Conservation (phyloP, 2,113 vertebrate species). For the Peromyscus maniculatus region DNA sequence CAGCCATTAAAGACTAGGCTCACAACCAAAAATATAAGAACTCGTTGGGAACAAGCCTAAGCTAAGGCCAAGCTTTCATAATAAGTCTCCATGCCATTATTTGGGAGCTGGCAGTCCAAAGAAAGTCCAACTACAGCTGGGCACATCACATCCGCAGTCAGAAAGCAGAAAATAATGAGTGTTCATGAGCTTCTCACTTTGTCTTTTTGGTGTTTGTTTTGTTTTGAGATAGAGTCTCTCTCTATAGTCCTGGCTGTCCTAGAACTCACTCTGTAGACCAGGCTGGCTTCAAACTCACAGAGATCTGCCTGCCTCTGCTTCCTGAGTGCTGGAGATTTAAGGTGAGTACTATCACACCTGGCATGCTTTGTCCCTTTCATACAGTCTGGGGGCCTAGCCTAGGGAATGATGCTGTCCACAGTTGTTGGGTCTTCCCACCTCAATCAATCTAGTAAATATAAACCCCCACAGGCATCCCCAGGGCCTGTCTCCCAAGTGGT, state of each 20-base stretch:
- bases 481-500: neutral
- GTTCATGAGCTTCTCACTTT: neutral
- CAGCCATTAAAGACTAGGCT: too few species aligned
- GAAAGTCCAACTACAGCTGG: neutral
- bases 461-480: neutral
- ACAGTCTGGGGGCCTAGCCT: too few species aligned
- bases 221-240: neutral
- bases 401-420: neutral
- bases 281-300: neutral
- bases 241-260: neutral
- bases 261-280: neutral
- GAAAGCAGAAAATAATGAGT: neutral
- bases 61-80: neutral
- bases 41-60: neutral
- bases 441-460: neutral
- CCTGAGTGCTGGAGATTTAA: neutral
- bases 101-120: neutral
- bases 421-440: neutral
- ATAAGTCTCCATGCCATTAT: neutral
- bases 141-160: neutral
- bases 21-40: neutral
- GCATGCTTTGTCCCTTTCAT: neutral
- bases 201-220: neutral
- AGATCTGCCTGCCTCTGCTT: neutral
- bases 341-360: accelerated